Base-by-base conservation (phyloP, 2,113 vertebrate species). In the Neofelis nebulosa region DNA sequence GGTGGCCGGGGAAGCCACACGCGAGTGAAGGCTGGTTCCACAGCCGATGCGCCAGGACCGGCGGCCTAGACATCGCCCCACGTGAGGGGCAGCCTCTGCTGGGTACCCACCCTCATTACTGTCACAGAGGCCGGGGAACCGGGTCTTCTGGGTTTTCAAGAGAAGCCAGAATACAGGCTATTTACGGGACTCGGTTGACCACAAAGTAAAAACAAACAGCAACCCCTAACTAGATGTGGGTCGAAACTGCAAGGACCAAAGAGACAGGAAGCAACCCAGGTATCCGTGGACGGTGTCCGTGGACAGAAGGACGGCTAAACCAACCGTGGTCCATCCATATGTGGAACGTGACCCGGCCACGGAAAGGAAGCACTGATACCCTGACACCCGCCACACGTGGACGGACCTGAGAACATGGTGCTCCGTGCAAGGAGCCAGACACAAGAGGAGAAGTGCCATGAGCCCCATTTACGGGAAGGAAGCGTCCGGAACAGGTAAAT, bases 21-120 rank as follows among this genome's bases (percentile, higher is more conserved):
- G 41, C 4, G 57, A 12, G 23, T 48, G 57, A 48, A 12, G 57
- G 29, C 52, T 45, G 52, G 87, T 12, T 25, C 38, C 4, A 4
- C 5, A 12, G 55, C 19, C 7, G 0, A 13, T 1, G 38, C 0
- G 7, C 38, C 0, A 13, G 21, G 29, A 8, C 45, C 4, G 7
- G 78, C 48, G 11, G 78, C 48, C 78, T 31, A 18, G 38, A 18
- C 2, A 8, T 25, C 13, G 3, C 23, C 45, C 38, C 41, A 81
- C 65, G 1, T 11, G 15, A 33, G 1, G 65, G 65, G 38, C 19
- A 15, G 18, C 78, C 12, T 14, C 25, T 38, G 55, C 50, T 61
- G 52, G 27, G 29, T 21, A 61, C 41, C 41, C 4, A 16, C 74
- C 45, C 8, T 78, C 29, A 33, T 78, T 4, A 78, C 8, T 9